These are phyloP conservation scores for Morinoia aosen DNA, from an alignment of 2,888 invertebrate species.

Conservation along the genomic window DNA sequence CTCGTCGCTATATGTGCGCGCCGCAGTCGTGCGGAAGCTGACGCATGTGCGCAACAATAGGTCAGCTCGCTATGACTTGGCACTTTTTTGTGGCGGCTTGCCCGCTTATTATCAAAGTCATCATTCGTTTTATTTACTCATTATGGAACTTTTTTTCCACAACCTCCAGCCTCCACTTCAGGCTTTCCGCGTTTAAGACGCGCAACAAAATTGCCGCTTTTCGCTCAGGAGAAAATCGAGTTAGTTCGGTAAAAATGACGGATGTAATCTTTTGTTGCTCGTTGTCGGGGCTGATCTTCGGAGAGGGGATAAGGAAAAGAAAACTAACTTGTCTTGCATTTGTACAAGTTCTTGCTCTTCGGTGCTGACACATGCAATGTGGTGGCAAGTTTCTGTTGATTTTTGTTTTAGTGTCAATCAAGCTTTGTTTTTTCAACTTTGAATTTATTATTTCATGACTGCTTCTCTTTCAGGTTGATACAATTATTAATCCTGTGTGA, in stretches of 20 bases:
- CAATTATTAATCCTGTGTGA: no score
- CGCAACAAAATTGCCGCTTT: neutral
- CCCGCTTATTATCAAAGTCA: conserved; percentile 18
- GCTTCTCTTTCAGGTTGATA: no score
- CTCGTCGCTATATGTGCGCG: neutral
- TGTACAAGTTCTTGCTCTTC: neutral
- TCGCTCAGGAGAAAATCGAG: neutral
- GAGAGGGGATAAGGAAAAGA: neutral
- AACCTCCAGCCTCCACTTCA: neutral
- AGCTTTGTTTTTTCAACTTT: no score
- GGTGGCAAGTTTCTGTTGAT: no score
- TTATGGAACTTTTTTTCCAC: conserved; percentile 26
- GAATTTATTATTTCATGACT: no score
- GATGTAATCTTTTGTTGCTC: neutral
- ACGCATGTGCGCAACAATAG: neutral
- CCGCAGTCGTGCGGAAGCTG: conserved; percentile 6
- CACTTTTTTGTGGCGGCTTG: neutral
- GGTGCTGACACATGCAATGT: neutral
- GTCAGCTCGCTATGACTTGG: conserved; percentile 16
- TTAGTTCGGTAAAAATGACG: neutral
- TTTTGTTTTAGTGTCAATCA: no score
- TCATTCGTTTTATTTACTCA: neutral
- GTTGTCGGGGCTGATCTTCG: neutral
- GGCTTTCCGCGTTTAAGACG: neutral
- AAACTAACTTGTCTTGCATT: neutral